Evolutionary conservation across 2,888 invertebrate genomes (phyloP), one percentile per base, ranked within the genome.

Genomic region (Timandra comae): DNA sequence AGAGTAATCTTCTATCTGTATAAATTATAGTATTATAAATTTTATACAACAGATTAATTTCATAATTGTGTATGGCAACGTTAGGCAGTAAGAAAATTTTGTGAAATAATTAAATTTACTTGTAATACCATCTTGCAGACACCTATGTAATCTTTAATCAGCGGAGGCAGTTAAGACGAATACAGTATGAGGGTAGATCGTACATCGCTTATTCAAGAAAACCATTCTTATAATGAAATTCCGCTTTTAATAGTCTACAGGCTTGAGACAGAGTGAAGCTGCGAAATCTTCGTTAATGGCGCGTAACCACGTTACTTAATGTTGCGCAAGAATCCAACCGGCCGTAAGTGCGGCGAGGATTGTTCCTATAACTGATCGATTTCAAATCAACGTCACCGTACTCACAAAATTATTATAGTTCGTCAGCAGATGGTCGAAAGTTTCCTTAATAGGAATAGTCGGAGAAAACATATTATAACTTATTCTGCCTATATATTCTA

Each of bases 181-280:
- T 56, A 53, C 52, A 62, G 52, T 56, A 58, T 44, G 39, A 39
- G 51, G 55, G 49, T 56, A 66, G 63, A 68, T 68, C 63, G 68
- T 63, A 66, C 64, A 68, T 68, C 63, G 68, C 63, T 70, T 71
- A 69, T 72, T 69, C 66, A 57, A 51, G 52, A 52, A 56, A 59
- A 57, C 67, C 67, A 73, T 74, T 73, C 73, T 72, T 74, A 68
- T 75, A 77, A 78, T 76, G 71, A 74, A 76, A 76, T 76, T 73
- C 66, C 63, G 61, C 57, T 64, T 66, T 65, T 74, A 74, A 76
- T 71, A 72, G 71, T 62, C 67, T 56, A 47, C 63, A 52, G 69
- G 63, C 75, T 72, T 65, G 67, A 69, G 74, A 70, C 63, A 56
- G 61, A 61, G 66, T 74, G 73, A 74, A 67, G 64, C 65, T 67